Evolutionary conservation across 2,797 vertebrate genomes (phyloP), one percentile per base, ranked within the genome.

Genomic region (Chlorospingus flavigularis): DNA sequence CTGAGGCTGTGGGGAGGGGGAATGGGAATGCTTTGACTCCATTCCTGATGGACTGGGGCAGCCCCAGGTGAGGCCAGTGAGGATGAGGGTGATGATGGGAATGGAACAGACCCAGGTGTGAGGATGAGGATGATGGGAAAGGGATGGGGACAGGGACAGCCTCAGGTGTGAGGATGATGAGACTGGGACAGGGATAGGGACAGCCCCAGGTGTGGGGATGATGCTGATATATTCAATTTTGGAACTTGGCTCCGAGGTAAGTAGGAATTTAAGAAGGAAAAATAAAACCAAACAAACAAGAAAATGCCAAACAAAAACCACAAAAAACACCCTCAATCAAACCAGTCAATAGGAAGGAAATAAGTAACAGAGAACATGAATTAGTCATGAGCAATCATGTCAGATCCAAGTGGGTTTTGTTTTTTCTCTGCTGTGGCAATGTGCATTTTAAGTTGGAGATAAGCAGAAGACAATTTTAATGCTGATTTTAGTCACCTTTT

Each of bases 241-340:
- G 42, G n/a, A 39, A 33, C 5, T 17, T 62, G 50, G 3, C 42
- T 57, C 28, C 8, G 25, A 68, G 23, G 3, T 9, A 67, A 58
- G 28, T 18, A 77, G 4, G 10, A 57, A 66, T 70, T 80, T 43
- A 23, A 33, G 37, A 62, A 37, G 8, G 10, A 26, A 74, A 39
- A 61, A 28, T 37, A 17, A 17, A 50, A 26, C 9, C 14, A n/a
- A 67, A 11, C 9, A 21, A 30, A 35, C 33, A 35, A 57, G 23
- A 53, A 6, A 37, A 26, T 1, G 1, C 57, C 35, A 39, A 18
- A 30, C 13, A 30, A 28, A 17, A 11, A 12, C 10, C 11, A 7
- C 11, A 39, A n/a, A 11, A 61, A 42, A 1, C 15, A 35, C 10
- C 2, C 6, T 1, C 1, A 31, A 18, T 24, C 33, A 40, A 76